Conservation (phyloP, 1,140 invertebrate genomes). For the Babylonia areolata region DNA sequence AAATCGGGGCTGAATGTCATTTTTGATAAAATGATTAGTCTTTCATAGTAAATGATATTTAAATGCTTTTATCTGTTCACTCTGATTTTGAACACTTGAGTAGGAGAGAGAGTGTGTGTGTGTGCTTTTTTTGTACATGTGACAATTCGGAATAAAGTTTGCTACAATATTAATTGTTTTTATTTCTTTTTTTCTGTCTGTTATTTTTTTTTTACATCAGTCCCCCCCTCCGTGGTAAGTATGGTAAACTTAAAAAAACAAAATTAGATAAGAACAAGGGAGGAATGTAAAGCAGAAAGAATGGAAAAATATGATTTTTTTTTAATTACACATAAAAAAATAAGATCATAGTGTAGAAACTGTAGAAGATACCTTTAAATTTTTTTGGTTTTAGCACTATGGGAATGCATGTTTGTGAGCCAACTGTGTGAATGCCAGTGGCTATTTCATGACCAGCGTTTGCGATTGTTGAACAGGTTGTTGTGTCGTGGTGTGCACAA, state of each 20-base stretch:
- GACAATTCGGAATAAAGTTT: constrained; percentile 21
- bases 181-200: constrained; percentile 27
- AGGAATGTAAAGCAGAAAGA: background rate
- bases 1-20: too few species aligned
- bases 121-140: background rate
- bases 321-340: background rate
- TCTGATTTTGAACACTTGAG: too few species aligned
- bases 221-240: constrained; percentile 23
- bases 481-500: background rate
- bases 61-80: too few species aligned
- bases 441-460: too few species aligned
- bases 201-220: constrained; percentile 32
- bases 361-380: background rate
- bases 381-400: too few species aligned
- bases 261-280: background rate
- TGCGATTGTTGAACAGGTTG: background rate
- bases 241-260: constrained; percentile 13
- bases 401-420: too few species aligned
- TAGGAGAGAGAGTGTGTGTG: too few species aligned
- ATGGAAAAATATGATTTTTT: background rate
- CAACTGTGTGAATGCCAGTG: too few species aligned
- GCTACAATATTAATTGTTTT: constrained; percentile 9
- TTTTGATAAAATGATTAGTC: too few species aligned
- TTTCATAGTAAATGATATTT: too few species aligned
- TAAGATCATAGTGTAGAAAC: background rate